A percentile compares a stretch with the other conserved stretches of the same genome.
phyloP scores from a whole-genome alignment of 1,140 invertebrate species.

The Periplaneta americana region DNA sequence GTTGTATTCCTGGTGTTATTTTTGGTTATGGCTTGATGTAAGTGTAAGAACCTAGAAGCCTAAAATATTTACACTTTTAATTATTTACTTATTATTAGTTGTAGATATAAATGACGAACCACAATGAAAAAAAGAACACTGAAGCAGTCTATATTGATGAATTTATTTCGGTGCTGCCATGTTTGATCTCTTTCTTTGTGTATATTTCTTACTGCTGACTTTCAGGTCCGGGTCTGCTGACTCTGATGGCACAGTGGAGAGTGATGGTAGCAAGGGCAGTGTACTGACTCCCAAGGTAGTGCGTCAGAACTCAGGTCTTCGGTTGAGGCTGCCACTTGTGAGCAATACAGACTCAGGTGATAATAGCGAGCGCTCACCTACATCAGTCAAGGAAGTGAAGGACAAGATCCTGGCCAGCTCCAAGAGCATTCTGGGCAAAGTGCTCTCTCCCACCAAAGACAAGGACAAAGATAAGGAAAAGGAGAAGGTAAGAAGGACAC shows the following conservation, averaged over 20 bases:
- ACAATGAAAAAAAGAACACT: too few relatives aligned
- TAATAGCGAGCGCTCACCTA: conserved; percentile 33
- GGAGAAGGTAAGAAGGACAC: neutral
- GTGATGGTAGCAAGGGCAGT: conserved; percentile 9
- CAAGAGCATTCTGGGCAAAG: conserved; percentile 72
- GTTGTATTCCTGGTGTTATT: too few relatives aligned
- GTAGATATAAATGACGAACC: too few relatives aligned
- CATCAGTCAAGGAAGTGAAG: conserved; percentile 62
- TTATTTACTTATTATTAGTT: too few relatives aligned
- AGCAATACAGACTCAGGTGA: neutral
- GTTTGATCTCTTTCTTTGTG: neutral
- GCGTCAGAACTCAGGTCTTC: conserved; percentile 7
- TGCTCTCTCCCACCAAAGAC: conserved; percentile 68
- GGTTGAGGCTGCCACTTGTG: conserved; percentile 15
- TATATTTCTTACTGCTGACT: neutral
- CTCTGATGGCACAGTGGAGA: conserved; percentile 9
- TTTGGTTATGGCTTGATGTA: too few relatives aligned
- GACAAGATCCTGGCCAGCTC: conserved; percentile 68
- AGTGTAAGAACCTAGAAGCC: too few relatives aligned
- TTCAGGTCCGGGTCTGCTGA: conserved; percentile 7
- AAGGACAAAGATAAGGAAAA: conserved; percentile 33
- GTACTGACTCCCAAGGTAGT: neutral
- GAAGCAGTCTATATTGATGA: too few relatives aligned
- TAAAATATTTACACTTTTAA: too few relatives aligned
- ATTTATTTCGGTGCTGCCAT: too few relatives aligned